A percentile compares a stretch with the other conserved stretches of the same genome.
Evolutionary conservation across 1,140 invertebrate species (phyloP).

Genomic region (Drosophila bifasciata): DNA sequence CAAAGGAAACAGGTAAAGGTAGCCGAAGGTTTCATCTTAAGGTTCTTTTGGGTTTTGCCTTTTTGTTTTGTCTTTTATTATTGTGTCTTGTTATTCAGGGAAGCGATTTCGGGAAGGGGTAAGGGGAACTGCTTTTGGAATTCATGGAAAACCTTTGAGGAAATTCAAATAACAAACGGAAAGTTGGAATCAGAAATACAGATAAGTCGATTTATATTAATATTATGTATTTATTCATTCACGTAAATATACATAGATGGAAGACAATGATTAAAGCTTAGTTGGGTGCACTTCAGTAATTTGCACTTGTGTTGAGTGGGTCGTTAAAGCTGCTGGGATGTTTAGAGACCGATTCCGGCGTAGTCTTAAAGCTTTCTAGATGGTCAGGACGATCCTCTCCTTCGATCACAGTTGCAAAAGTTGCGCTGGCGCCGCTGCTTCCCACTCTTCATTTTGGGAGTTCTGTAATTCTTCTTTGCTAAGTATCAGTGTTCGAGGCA

Average conservation of each 20-base stretch:
- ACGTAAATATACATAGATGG: conserved; percentile 40
- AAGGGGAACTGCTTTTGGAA: conserved; percentile 48
- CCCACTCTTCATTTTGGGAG: conserved; percentile 35
- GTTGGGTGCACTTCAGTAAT: conserved; percentile 27
- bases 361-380: conserved; percentile 43
- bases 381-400: conserved; percentile 19
- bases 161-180: conserved; percentile 47
- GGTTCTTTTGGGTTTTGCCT: conserved; percentile 52
- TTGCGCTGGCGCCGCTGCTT: conserved; percentile 13
- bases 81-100: conserved; percentile 4
- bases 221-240: conserved; percentile 39
- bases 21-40: conserved; percentile 40
- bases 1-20: conserved; percentile 61
- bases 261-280: conserved; percentile 55
- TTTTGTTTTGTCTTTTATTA: conserved; percentile 32
- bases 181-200: conserved; percentile 33
- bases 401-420: conserved; percentile 36
- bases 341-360: conserved; percentile 53
- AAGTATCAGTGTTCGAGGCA: background rate
- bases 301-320: conserved; percentile 23
- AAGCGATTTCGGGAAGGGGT: conserved; percentile 17
- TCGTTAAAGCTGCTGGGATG: conserved; percentile 47
- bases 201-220: conserved; percentile 27
- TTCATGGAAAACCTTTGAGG: conserved; percentile 49
- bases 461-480: conserved; percentile 42